phyloP scores from a whole-genome alignment of 2,888 invertebrate species.

The Vannuccia rotundouncinata region DNA sequence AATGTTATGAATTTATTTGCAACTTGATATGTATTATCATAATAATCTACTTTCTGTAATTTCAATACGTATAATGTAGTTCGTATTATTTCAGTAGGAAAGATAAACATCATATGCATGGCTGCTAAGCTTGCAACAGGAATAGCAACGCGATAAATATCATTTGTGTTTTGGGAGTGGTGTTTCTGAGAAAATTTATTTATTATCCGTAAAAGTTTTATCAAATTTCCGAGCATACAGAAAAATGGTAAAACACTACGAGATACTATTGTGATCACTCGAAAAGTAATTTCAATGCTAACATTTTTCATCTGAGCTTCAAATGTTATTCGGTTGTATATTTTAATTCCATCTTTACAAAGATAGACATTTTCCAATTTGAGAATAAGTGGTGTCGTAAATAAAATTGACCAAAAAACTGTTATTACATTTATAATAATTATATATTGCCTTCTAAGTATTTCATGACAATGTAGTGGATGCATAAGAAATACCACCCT shows the following conservation, averaged over 20 bases:
- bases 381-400: background rate
- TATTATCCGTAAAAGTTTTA: background rate
- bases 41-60: background rate
- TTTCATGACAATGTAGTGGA: background rate
- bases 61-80: background rate
- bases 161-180: background rate
- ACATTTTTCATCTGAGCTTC: background rate
- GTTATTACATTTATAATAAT: background rate
- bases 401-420: background rate
- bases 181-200: background rate
- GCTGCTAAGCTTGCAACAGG: background rate
- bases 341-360: background rate
- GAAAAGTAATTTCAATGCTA: background rate
- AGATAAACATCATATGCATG: background rate
- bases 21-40: background rate
- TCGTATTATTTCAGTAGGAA: background rate
- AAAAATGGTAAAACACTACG: background rate
- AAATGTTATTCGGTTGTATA: background rate
- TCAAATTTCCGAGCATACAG: background rate
- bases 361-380: background rate
- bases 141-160: background rate
- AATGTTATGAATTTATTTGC: background rate
- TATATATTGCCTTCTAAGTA: background rate
- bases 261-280: background rate
- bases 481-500: background rate